Conservation (phyloP, 2,113 vertebrate species). For the Heterochromis multidens region DNA sequence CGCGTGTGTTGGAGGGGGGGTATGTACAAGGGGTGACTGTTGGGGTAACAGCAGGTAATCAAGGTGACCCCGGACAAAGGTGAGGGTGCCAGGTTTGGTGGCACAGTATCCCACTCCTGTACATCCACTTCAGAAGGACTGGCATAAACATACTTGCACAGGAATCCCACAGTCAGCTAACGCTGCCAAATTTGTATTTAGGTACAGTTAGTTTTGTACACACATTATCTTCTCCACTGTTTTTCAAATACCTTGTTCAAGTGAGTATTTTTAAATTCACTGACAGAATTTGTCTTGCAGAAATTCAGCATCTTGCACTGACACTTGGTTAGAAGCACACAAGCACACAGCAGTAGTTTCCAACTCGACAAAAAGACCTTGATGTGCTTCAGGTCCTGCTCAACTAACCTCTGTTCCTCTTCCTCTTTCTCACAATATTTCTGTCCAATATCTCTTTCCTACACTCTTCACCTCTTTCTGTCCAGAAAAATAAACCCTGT, state of each 20-base stretch:
- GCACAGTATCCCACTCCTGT: slow-evolving; percentile 21
- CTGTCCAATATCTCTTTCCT: background rate
- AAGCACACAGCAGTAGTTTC: background rate
- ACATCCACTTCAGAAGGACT: slow-evolving; percentile 34
- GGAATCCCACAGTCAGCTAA: background rate
- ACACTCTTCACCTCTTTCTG: background rate
- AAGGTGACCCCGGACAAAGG: slow-evolving; percentile 58
- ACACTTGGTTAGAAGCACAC: background rate
- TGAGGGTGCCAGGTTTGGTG: slow-evolving; percentile 52
- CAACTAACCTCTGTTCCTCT: background rate
- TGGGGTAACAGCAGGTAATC: slow-evolving; percentile 42
- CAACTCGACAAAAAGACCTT: background rate
- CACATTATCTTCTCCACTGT: background rate
- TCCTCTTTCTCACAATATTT: background rate
- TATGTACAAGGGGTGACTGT: background rate
- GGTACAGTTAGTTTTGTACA: background rate
- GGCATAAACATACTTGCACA: slow-evolving; percentile 5
- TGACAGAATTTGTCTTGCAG: background rate
- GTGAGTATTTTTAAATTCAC: background rate
- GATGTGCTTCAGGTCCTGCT: background rate
- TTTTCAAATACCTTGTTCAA: background rate
- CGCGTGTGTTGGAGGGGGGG: background rate
- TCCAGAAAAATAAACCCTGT: background rate
- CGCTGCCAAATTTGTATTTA: slow-evolving; percentile 2
- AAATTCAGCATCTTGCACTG: background rate